Base-by-base conservation (phyloP, 1,140 invertebrate species). In the Scaptomyza graminum region DNA sequence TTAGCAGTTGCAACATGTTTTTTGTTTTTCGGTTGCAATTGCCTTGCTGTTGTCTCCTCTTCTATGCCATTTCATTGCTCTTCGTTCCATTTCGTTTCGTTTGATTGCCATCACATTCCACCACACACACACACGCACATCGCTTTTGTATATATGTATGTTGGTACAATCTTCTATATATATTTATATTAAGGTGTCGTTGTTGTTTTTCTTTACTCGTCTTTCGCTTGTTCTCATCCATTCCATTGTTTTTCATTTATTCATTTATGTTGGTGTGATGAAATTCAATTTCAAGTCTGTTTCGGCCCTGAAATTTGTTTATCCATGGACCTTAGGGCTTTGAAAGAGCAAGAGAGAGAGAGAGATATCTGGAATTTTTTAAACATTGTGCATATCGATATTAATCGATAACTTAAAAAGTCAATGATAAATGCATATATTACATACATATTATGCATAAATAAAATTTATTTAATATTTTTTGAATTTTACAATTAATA, bases 1-100 rank as follows among this genome's bases (percentile, higher is more conserved):
- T 50, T 54, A 8, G 25, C 31, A 18, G 16, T 37, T 52, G 47
- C 16, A 6, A 16, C 16, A 11, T 22, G 28, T 3, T 22, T 22
- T 1, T 18, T 28, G 5, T 7, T 47, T n/a, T n/a, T n/a, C n/a
- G n/a, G 16, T n/a, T 41, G 37, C 54, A 28, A 15, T 56, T 43
- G 39, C 25, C 5, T 22, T 3, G 46, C 60, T 60, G 37, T 18
- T 18, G 51, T 65, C 8, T 34, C 8, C 31, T 47, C 8, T 37
- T 47, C 8, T 22, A 50, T 59, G 16, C 31, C 22, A 18, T 7
- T 60, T 3, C 18, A 12, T 56, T 37, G 39, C 46, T 34, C 25
- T 65, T 3, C 44, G 16, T 50, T 66, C 16, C 62, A 9, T 65
- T 56, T 28, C 37, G 25, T 51, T 70, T 16, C 51, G 62, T 65